Evolutionary conservation across 2,113 vertebrate genomes (phyloP).

Genomic region (Equus quagga): DNA sequence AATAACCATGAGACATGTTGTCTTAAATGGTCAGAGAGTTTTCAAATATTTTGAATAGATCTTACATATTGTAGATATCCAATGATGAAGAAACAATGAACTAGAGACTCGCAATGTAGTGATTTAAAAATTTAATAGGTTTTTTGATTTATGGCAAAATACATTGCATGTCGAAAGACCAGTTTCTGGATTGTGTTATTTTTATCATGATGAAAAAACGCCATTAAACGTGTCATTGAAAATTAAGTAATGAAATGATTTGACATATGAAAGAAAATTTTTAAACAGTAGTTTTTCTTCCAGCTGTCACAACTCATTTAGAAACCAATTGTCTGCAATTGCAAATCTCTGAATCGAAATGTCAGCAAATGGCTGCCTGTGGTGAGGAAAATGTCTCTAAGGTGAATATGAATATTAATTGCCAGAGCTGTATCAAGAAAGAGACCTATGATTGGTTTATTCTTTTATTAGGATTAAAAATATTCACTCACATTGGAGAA

Average conservation of each 20-base stretch:
- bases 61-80: background rate
- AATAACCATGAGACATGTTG: background rate
- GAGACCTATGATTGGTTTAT: background rate
- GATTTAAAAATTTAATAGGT: conserved; percentile 41
- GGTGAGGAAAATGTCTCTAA: conserved; percentile 32
- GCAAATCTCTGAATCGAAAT: conserved; percentile 64
- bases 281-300: conserved; percentile 73
- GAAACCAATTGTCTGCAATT: conserved; percentile 67
- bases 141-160: conserved; percentile 68
- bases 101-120: background rate
- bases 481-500: background rate
- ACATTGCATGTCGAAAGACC: conserved; percentile 56
- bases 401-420: conserved; percentile 62
- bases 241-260: conserved; percentile 73
- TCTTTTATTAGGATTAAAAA: conserved; percentile 43
- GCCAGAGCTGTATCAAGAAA: background rate
- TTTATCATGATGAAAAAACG: conserved; percentile 70
- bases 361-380: conserved; percentile 61
- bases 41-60: conserved; percentile 47
- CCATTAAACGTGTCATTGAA: conserved; percentile 63
- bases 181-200: conserved; percentile 59
- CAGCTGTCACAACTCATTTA: conserved; percentile 77
- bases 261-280: conserved; percentile 75
- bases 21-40: conserved; percentile 2
- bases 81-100: conserved; percentile 53